Evolutionary conservation across 1,140 invertebrate genomes (phyloP), one percentile per base, ranked within the genome.

Genomic region (Arctopsyche grandis): DNA sequence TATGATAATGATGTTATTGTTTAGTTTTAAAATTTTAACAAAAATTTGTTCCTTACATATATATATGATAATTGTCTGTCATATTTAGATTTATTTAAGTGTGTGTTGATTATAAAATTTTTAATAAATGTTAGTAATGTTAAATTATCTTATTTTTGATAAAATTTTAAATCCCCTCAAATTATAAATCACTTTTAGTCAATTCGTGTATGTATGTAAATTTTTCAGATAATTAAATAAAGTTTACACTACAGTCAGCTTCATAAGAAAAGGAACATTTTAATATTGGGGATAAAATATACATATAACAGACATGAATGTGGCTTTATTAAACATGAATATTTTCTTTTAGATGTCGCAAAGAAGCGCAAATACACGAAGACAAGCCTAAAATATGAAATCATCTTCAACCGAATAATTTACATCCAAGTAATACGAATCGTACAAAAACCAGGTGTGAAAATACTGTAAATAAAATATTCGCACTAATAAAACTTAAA

Each of bases 81-180:
- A 10, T 52, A 52, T 52, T 14, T 52, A 52, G 10, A 52, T 52
- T 52, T 52, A 5, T 38, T 66, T 66, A 9, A 21, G 4, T 26
- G 9, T 26, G 63, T 66, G 63, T 66, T 66, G 63, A 66, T 66
- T 26, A 9, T 66, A 22, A 66, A 66, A 22, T 26, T 24, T 66
- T 66, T 24, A 66, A 66, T 66, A 66, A 66, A 66, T 66, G 63
- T 66, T 26, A 52, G 48, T 16, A 38, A 38, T 38, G 29, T 38
- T 38, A 38, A 38, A 38, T 7, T 38, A 38, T 38, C 1, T 38
- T 38, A 7, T 38, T 38, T 38, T 7, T 38, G 29, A 38, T 38
- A 38, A 38, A 4, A 38, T 4, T 4, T 38, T 38, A 38, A 38
- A 38, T 38, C 7, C 29, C 29, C 29, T n/a, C n/a, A n/a, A n/a